phyloP scores from a whole-genome alignment of 1,140 invertebrate genomes.

The Bombyx mandarina region DNA sequence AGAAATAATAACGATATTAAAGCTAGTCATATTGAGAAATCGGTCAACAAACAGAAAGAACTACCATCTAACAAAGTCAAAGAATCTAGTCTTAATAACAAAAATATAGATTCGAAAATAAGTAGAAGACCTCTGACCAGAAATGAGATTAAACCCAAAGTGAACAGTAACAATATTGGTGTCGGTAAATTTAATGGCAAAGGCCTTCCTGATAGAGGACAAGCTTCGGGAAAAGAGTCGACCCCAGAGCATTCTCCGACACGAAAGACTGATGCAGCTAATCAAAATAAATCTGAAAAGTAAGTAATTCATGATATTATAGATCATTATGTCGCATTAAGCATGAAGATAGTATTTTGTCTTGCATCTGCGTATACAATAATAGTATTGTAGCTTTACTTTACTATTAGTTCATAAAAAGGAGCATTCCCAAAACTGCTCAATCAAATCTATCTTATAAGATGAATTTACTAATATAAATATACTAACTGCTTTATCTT shows the following conservation, averaged over 20 bases:
- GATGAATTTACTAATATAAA: no score
- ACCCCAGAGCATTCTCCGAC: conserved; percentile 71
- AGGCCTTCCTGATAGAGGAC: conserved; percentile 51
- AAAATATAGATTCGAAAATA: conserved; percentile 39
- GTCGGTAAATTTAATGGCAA: conserved; percentile 47
- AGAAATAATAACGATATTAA: conserved; percentile 60
- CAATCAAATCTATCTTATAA: no score
- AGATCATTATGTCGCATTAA: no score
- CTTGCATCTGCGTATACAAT: no score
- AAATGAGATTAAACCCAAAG: conserved; percentile 24
- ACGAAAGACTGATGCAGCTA: conserved; percentile 32
- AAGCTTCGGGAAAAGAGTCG: conserved; percentile 75
- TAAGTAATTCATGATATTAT: no score
- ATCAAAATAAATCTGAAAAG: background rate
- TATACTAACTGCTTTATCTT: no score
- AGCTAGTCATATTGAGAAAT: conserved; percentile 61
- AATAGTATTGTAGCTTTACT: no score
- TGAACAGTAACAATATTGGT: conserved; percentile 19
- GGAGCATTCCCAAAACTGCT: no score
- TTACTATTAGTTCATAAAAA: no score
- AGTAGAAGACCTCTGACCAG: conserved; percentile 43
- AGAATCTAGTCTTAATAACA: conserved; percentile 58
- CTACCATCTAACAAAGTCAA: conserved; percentile 51
- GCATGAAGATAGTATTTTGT: no score
- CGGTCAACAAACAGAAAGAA: conserved; percentile 60